Conservation (phyloP, 2,888 invertebrate species). For the Amblyteles armatorius region DNA sequence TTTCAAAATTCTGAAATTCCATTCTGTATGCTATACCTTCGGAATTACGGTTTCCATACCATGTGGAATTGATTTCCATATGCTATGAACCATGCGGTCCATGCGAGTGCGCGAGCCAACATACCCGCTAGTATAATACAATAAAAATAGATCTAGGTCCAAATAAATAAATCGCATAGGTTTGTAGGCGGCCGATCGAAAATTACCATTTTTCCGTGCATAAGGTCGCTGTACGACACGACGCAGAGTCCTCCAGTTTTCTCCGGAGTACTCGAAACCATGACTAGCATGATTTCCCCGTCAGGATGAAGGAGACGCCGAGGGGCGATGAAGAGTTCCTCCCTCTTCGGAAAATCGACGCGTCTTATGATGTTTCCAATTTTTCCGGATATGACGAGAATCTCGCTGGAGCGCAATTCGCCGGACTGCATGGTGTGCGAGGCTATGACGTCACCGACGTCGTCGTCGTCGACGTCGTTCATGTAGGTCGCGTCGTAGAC, state of each 20-base stretch:
- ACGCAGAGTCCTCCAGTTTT: conserved; percentile 90
- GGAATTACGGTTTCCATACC: too few relatives aligned
- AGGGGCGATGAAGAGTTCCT: conserved; percentile 91
- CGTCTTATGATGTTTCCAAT: conserved; percentile 88
- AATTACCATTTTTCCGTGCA: conserved; percentile 85
- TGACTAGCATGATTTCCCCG: conserved; percentile 88
- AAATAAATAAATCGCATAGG: not conserved
- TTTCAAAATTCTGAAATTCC: too few relatives aligned
- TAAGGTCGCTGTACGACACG: conserved; percentile 86
- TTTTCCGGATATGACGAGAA: conserved; percentile 90
- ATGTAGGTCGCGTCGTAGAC: conserved; percentile 90
- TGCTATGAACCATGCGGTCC: too few relatives aligned
- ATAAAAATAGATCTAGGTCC: not conserved
- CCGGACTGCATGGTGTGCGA: conserved; percentile 88
- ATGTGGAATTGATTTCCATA: too few relatives aligned
- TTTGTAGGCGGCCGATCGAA: not conserved
- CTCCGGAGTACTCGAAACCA: conserved; percentile 91
- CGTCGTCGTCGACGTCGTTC: conserved; percentile 90
- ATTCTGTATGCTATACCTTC: too few relatives aligned
- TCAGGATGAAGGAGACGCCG: conserved; percentile 88
- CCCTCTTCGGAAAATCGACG: conserved; percentile 88
- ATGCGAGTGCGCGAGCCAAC: too few relatives aligned
- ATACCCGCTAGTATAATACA: not conserved
- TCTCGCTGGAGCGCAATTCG: conserved; percentile 86
- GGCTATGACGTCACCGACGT: conserved; percentile 89